Evolutionary conservation across 1,140 invertebrate species (phyloP).

Genomic region (Bombus impatiens): DNA sequence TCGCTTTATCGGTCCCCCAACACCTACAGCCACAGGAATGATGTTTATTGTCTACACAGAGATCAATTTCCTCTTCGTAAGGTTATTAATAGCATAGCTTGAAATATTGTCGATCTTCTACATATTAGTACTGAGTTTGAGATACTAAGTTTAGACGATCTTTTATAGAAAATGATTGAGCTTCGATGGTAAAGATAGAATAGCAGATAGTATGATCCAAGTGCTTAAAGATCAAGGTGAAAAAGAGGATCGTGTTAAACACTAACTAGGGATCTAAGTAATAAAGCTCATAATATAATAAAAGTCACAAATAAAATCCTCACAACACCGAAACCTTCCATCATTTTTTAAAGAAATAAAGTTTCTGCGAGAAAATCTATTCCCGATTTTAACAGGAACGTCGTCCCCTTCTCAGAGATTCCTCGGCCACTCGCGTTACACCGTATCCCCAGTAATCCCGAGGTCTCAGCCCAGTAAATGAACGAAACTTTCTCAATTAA

Average conservation of each 20-base stretch:
- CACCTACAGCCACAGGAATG: background rate
- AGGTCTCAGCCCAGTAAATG: background rate
- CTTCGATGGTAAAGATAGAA: background rate
- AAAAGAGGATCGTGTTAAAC: no score
- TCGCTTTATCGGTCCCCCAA: background rate
- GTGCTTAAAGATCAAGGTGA: no score
- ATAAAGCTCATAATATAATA: no score
- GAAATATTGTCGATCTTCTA: no score
- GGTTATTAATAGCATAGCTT: no score
- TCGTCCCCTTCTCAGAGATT: background rate
- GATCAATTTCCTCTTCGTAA: no score
- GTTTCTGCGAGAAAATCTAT: background rate
- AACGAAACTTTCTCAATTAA: conserved; percentile 52
- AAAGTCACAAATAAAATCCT: background rate
- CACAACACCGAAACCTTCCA: background rate
- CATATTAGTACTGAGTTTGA: no score
- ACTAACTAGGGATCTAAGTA: no score
- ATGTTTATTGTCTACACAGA: background rate
- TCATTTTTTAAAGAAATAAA: background rate
- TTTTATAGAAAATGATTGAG: background rate
- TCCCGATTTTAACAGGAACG: background rate
- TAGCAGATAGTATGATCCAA: no score
- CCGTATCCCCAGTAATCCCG: conserved; percentile 10
- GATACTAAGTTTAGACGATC: background rate
- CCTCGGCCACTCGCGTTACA: background rate